Evolutionary conservation across 2,113 vertebrate species (phyloP).

Genomic region (Ceyx cyanopectus): DNA sequence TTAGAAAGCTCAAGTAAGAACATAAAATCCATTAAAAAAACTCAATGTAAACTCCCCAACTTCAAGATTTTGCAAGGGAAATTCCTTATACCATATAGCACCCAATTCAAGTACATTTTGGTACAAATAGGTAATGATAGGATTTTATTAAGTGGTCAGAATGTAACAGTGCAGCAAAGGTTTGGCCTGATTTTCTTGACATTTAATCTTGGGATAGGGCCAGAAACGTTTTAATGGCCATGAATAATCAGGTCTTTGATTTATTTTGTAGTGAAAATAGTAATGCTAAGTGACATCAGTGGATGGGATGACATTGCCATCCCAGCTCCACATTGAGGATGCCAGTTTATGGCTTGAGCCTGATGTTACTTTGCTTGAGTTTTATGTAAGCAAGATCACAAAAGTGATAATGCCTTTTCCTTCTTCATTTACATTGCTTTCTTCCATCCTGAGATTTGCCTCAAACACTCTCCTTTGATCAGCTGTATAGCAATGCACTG

Average conservation of each 20-base stretch:
- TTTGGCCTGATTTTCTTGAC: neutral
- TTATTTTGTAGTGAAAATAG: neutral
- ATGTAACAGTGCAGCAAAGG: neutral
- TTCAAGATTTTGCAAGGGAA: neutral
- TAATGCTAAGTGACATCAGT: neutral
- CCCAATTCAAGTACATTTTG: neutral
- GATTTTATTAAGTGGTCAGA: neutral
- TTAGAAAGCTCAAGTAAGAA: conserved; percentile 37
- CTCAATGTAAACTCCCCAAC: neutral
- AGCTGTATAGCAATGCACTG: neutral
- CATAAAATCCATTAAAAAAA: neutral
- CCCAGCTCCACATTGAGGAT: neutral
- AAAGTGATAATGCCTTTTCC: neutral
- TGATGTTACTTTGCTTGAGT: neutral
- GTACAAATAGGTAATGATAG: neutral
- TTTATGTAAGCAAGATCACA: neutral
- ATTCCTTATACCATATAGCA: neutral
- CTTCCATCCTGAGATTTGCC: neutral
- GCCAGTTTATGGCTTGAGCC: neutral
- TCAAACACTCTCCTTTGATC: neutral
- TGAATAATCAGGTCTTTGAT: neutral
- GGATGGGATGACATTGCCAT: neutral
- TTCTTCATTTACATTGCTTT: neutral
- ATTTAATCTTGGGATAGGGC: neutral
- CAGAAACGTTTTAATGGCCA: neutral